Evolutionary conservation across 2,888 invertebrate species (phyloP), one percentile per base, ranked within the genome.

Genomic region (Xanthia icteritia): DNA sequence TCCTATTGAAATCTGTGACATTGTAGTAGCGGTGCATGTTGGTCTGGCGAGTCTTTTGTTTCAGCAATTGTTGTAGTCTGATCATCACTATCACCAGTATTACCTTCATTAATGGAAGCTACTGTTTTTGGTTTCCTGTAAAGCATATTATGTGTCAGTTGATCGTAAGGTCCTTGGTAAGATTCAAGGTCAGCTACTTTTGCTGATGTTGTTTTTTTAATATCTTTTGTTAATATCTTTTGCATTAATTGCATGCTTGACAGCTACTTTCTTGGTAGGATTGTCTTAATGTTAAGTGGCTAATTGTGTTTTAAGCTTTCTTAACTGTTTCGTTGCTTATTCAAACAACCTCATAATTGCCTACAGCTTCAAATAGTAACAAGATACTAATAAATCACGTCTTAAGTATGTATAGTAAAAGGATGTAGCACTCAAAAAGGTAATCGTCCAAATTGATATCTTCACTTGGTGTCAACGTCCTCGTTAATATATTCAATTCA

Each of bases 1-100:
- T 76, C 39, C 79, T 70, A 84, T 84, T 86, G 81, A 82, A 86
- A 86, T 77, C 73, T 65, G 48, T 75, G 56, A 64, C 79, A 86
- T 88, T 86, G 85, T 86, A 31, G 39, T 71, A 56, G 27, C 75
- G 75, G 63, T 75, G 71, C 75, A 64, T 73, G 65, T 42, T 45
- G 61, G 51, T 81, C 73, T 77, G 75, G 69, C 45, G n/a, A 66
- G 61, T 58, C 69, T 77, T 83, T 88, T 86, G 85, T 80, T 83
- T 87, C 67, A 74, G 51, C 61, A 72, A 63, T 75, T 78, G 72
- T 74, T 85, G 61, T 72, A 27, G 15, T n/a, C 5, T 60, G 39
- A 56, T 60, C 61, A 63, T 66, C 39, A 77, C 5, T 60, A 45
- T 69, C 23, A 67, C 48, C 42, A 67, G 17, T 42, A 39, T 65